Base-by-base conservation (phyloP, 2,113 vertebrate species). In the Probosciger aterrimus region DNA sequence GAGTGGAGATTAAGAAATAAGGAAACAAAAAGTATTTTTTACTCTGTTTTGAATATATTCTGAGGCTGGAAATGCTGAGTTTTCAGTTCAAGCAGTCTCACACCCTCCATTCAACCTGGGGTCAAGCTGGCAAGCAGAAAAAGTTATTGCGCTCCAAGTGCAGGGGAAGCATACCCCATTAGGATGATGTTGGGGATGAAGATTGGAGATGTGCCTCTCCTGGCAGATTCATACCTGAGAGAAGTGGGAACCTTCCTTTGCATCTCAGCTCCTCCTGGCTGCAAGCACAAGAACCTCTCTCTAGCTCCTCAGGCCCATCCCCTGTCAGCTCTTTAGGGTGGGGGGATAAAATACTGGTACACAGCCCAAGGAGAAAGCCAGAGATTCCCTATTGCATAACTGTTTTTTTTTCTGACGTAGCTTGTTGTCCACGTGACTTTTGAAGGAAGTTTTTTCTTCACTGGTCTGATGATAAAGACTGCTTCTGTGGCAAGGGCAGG, bases 161-260 rank as follows among this genome's bases (percentile, higher is more conserved):
- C 71, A 78, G 18, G 15, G 43, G 28, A 82, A 84, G 30, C n/a
- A 76, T 25, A 41, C 0, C 8, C 71, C n/a, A 18, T 5, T 49
- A 71, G 25, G 52, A 62, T 12, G 73, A 11, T 1, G 30, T 28
- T 46, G 28, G 13, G n/a, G 14, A 25, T 3, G 5, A 83, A 64
- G 60, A 44, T 0, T 35, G 33, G 31, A 59, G 24, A 75, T 19
- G 5, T 33, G n/a, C 28, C 18, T 82, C 37, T 60, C 15, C 15
- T 10, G 49, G 46, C 12, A 70, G 44, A 57, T 28, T 33, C 0
- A 0, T 50, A 39, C 46, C 79, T 77, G 35, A 69, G 10, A 60
- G 49, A 90, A 81, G 12, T 14, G 10, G 6, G 35, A 74, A 47
- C 30, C 5, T 80, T 63, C 33, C 39, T 68, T 64, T 60, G 27